Evolutionary conservation across 1,140 invertebrate species (phyloP).

Genomic region (Copidosoma floridanum): DNA sequence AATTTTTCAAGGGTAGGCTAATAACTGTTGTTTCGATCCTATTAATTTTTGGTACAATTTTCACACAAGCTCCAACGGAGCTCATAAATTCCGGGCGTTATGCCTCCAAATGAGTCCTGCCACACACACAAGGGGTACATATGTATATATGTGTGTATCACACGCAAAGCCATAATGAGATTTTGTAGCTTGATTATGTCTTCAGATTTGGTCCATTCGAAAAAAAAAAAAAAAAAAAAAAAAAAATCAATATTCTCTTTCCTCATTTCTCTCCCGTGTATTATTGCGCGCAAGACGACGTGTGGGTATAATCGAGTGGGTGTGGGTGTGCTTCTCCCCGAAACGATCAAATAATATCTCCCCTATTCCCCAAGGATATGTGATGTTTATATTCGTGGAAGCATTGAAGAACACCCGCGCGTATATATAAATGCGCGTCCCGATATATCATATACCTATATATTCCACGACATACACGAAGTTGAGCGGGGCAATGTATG

Average conservation of each 20-base stretch:
- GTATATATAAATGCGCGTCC: too few relatives aligned
- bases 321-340: background rate
- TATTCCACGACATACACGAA: too few relatives aligned
- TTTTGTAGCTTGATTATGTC: conserved; percentile 24
- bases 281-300: background rate
- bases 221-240: too few relatives aligned
- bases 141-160: too few relatives aligned
- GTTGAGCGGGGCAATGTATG: too few relatives aligned
- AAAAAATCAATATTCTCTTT: conserved; percentile 15
- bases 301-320: background rate
- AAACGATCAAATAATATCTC: conserved; percentile 28
- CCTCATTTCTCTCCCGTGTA: background rate
- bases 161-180: background rate
- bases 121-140: too few relatives aligned
- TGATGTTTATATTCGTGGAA: conserved; percentile 31
- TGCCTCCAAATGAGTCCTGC: too few relatives aligned
- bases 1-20: too few relatives aligned
- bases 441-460: too few relatives aligned
- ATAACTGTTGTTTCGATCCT: background rate
- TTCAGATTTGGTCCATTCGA: conserved; percentile 8
- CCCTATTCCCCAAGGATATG: too few relatives aligned
- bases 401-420: background rate
- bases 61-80: background rate
- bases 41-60: conserved; percentile 2
- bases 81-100: conserved; percentile 22